Conservation (phyloP, 2,888 invertebrate genomes). For the Mimumesa dahlbomi region DNA sequence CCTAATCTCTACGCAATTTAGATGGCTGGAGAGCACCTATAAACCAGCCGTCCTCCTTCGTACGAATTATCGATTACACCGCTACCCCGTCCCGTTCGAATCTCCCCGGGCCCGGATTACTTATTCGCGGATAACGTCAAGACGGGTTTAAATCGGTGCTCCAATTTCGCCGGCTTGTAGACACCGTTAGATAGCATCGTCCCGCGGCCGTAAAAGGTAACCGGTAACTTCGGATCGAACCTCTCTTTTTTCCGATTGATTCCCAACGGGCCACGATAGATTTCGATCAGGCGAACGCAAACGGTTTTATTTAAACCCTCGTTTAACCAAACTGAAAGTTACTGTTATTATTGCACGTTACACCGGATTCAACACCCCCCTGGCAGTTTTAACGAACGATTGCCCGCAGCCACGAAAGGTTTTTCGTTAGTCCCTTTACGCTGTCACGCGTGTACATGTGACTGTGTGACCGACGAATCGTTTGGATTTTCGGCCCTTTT, state of each 20-base stretch:
- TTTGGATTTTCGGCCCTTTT: too few relatives aligned
- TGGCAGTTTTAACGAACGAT: too few relatives aligned
- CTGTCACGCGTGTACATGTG: too few relatives aligned
- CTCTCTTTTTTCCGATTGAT: not conserved
- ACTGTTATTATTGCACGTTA: too few relatives aligned
- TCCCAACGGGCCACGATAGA: too few relatives aligned
- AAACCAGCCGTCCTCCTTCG: slow-evolving; percentile 60
- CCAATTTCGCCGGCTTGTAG: slow-evolving; percentile 45
- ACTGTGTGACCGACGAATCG: too few relatives aligned
- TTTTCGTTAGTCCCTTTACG: too few relatives aligned
- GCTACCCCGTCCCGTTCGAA: slow-evolving; percentile 60
- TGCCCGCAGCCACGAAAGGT: too few relatives aligned
- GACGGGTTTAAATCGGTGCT: slow-evolving; percentile 53
- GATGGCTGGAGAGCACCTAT: slow-evolving; percentile 70
- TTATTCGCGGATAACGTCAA: slow-evolving; percentile 63
- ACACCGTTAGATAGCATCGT: slow-evolving; percentile 12
- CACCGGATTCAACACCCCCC: too few relatives aligned
- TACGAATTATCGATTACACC: slow-evolving; percentile 71
- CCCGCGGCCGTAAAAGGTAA: not conserved
- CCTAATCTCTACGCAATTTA: slow-evolving; percentile 76
- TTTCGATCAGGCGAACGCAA: too few relatives aligned
- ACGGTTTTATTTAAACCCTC: too few relatives aligned
- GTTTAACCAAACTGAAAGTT: too few relatives aligned
- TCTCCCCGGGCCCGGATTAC: slow-evolving; percentile 68
- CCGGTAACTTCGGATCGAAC: not conserved